Conservation (phyloP, 2,888 invertebrate species). For the Helleia helle region DNA sequence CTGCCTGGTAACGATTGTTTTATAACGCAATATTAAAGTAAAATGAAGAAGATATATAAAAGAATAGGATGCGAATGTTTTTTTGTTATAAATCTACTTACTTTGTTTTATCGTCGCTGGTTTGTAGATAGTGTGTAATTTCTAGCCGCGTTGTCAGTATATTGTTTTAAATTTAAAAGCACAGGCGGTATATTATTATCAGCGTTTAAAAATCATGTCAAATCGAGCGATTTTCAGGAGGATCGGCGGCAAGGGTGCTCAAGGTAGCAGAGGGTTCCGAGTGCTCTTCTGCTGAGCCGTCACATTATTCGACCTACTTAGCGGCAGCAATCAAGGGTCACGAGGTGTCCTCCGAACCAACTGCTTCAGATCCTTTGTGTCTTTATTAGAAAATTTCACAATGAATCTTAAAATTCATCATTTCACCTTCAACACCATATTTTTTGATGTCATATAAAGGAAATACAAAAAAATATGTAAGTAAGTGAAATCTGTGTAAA, state of each 20-base stretch:
- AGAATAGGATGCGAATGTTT: no score
- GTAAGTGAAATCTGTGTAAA: no score
- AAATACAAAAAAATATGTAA: no score
- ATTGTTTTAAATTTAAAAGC: slow-evolving; percentile 2
- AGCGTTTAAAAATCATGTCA: slow-evolving; percentile 69
- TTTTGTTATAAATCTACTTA: no score
- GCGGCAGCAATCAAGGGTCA: slow-evolving; percentile 32
- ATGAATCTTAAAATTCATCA: slow-evolving; percentile 12
- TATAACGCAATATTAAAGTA: no score
- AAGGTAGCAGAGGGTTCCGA: slow-evolving; percentile 43
- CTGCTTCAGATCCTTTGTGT: slow-evolving; percentile 25
- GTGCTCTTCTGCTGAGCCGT: slow-evolving; percentile 52
- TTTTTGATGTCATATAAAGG: slow-evolving; percentile 4
- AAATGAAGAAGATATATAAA: no score
- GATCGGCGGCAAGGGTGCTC: slow-evolving; percentile 43
- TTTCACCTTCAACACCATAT: slow-evolving; percentile 9
- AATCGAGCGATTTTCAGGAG: slow-evolving; percentile 68
- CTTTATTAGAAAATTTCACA: slow-evolving; percentile 22
- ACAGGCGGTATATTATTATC: slow-evolving; percentile 39
- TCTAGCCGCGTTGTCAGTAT: neutral
- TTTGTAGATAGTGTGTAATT: no score
- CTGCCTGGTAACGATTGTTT: no score
- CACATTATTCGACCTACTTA: slow-evolving; percentile 73
- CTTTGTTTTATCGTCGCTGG: no score
- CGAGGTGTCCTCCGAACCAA: slow-evolving; percentile 43